Evolutionary conservation across 2,888 invertebrate species (phyloP).

Genomic region (Pristionchus arcanus): DNA sequence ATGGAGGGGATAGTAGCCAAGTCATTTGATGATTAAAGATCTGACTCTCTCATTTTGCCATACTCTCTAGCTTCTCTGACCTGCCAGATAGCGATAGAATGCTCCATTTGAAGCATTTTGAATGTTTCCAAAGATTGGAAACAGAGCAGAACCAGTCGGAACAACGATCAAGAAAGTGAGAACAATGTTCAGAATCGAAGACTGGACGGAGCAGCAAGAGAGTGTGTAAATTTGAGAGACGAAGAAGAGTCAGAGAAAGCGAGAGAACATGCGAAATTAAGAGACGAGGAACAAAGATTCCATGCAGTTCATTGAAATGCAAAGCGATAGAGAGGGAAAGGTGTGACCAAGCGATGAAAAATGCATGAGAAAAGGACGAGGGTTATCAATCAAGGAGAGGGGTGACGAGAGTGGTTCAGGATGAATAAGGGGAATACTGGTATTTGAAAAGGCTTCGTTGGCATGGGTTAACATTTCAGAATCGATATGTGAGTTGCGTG

Average conservation of each 20-base stretch:
- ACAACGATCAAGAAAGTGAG: background rate
- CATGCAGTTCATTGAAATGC: background rate
- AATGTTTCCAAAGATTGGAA: background rate
- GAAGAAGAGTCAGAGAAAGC: background rate
- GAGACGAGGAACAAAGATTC: constrained; percentile 2
- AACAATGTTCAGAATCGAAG: background rate
- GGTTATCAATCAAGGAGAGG: constrained; percentile 28
- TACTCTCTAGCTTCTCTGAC: background rate
- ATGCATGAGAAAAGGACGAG: constrained; percentile 34
- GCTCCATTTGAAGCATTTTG: background rate
- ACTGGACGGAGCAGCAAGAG: background rate
- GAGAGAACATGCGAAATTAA: background rate
- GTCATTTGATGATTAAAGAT: background rate
- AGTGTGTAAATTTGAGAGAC: background rate
- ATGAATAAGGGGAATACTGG: background rate
- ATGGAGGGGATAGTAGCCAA: background rate
- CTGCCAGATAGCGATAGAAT: background rate
- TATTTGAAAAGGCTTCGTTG: too few relatives aligned
- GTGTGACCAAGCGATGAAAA: constrained; percentile 40
- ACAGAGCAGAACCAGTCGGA: background rate
- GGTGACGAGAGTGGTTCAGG: background rate
- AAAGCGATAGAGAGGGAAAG: background rate
- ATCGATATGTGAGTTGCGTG: too few relatives aligned
- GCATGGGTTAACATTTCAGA: too few relatives aligned
- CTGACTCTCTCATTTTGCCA: background rate